Conservation (phyloP, 2,888 invertebrate species). For the Epistrophe grossulariae region DNA sequence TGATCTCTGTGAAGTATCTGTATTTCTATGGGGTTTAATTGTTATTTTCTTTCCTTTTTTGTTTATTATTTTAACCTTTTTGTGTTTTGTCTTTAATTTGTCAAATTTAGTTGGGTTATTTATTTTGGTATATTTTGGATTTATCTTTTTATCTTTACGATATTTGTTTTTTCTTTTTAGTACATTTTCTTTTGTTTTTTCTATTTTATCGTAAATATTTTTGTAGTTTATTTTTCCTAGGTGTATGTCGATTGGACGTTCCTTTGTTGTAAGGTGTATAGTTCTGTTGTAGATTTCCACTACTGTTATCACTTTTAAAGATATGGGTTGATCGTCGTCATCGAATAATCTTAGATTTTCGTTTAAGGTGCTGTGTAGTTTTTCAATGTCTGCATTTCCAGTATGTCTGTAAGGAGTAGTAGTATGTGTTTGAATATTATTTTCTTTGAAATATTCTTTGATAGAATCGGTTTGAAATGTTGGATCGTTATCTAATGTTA, state of each 20-base stretch:
- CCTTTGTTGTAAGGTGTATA: neutral
- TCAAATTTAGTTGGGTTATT: too few species aligned
- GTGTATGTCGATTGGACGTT: slow-evolving; percentile 1
- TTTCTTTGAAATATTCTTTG: neutral
- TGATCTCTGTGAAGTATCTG: neutral
- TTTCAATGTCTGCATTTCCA: neutral
- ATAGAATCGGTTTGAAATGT: neutral
- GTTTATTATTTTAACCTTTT: too few species aligned
- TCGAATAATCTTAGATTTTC: neutral
- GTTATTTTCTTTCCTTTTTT: too few species aligned
- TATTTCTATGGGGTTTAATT: too few species aligned
- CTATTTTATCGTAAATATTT: neutral
- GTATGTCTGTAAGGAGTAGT: neutral
- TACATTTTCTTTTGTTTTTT: too few species aligned
- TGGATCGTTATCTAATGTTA: too few species aligned
- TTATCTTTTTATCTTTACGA: too few species aligned
- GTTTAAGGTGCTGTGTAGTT: neutral
- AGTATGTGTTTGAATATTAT: neutral
- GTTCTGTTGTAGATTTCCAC: too few species aligned
- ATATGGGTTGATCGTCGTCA: neutral
- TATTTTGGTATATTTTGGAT: too few species aligned
- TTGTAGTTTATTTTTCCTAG: neutral
- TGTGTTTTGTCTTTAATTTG: too few species aligned
- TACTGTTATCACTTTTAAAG: neutral
- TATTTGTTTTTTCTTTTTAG: too few species aligned